Evolutionary conservation across 2,888 invertebrate genomes (phyloP), one percentile per base, ranked within the genome.

Genomic region (Trissonchulus sp.): DNA sequence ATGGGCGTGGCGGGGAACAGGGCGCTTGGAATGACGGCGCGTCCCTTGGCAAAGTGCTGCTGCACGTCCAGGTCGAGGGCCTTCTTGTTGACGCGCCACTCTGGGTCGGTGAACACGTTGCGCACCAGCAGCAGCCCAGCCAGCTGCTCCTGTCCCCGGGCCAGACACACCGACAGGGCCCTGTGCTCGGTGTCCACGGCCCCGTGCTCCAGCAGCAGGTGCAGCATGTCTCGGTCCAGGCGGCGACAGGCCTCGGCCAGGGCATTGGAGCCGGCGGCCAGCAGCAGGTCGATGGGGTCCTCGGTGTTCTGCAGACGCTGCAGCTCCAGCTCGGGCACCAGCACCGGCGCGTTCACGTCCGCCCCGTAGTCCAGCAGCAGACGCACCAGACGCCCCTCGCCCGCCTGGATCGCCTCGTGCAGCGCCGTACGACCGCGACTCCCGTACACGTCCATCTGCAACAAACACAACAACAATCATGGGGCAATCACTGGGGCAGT

Each of bases 31-130:
- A 80, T 76, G 0, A 81, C 77, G 31, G 78, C 34, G 2, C 71
- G 75, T 37, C 74, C 79, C 62, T 79, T 79, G 2, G 79, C 80
- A 2, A 80, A 76, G 77, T 80, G 79, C 77, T 74, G 74, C 37
- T 74, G 74, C 63, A 36, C n/a, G 31, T 88, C 87, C 81, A 90
- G 90, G 0, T 90, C 90, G 86, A 94, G 89, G 0, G 90, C 90
- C 79, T 92, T 91, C 84, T 93, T 93, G 86, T 96, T 95, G 71
- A 98, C 90, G 86, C 93, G 93, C 85, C 91, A 92, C 82, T 97
- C 96, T 0, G 92, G 91, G 86, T 98, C 98, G 0, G 92, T 90
- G 68, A 81, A 81, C 0, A 80, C 80, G 62, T 83, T 80, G 2
- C 80, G 78, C 15, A 77, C 77, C 18, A 83, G 77, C 38, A 82